These are phyloP conservation scores for Sepiola atlantica DNA, from an alignment of 2,888 invertebrate genomes.

Conservation along the genomic window DNA sequence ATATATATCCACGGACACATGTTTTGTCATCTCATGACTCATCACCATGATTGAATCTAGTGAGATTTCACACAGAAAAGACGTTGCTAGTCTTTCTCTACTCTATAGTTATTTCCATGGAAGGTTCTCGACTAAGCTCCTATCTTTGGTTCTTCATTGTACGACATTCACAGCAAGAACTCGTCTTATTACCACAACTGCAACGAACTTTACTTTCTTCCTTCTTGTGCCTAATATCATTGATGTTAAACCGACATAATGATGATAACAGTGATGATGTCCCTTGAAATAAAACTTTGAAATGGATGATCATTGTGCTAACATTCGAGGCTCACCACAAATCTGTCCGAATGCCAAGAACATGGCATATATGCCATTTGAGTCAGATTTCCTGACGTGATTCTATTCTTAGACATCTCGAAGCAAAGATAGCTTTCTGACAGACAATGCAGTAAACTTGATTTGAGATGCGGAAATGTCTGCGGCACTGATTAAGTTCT, in stretches of 20 bases:
- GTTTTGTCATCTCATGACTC: neutral
- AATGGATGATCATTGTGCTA: neutral
- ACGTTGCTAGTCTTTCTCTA: neutral
- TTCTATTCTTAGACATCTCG: neutral
- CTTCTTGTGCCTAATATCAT: no score
- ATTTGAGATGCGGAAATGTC: neutral
- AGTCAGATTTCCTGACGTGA: neutral
- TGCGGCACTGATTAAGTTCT: neutral
- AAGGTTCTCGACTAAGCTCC: no score
- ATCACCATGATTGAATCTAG: neutral
- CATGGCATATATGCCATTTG: neutral
- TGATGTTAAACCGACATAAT: no score
- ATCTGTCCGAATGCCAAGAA: neutral
- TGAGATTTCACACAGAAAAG: neutral
- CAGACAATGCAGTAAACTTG: neutral
- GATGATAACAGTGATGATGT: no score
- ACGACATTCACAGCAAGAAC: no score
- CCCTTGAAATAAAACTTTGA: no score
- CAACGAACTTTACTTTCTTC: no score
- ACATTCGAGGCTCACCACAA: neutral
- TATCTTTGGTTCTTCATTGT: no score
- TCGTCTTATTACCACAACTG: no score
- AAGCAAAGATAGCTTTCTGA: slow-evolving; percentile 15
- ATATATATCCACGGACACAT: neutral
- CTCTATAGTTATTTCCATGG: no score